These are phyloP conservation scores for Channallabes apus DNA, from an alignment of 2,797 vertebrate genomes.

Conservation along the genomic window DNA sequence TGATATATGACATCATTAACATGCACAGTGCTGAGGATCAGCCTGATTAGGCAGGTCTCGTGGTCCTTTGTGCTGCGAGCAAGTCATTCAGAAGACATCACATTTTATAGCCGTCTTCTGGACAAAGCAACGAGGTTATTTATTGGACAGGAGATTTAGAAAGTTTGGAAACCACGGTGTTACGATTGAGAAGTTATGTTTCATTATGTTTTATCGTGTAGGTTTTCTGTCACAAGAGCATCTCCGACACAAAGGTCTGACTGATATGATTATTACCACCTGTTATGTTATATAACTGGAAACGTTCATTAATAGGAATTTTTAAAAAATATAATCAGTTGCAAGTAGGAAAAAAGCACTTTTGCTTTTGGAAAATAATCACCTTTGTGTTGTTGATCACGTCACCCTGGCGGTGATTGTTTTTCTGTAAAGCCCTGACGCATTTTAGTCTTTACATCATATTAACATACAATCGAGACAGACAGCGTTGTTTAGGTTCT, in stretches of 20 bases:
- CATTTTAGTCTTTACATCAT: not conserved
- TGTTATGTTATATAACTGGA: not conserved
- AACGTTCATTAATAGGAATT: not conserved
- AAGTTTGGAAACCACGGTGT: not conserved
- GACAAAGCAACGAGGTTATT: not conserved
- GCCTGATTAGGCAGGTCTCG: not conserved
- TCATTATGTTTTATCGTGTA: not conserved
- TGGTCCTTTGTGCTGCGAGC: not conserved
- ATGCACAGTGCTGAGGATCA: not conserved
- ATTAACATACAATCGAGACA: not conserved
- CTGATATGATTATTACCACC: not conserved
- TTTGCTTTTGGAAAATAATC: not conserved
- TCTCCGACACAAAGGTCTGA: no score
- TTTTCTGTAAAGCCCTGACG: not conserved
- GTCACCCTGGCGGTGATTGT: not conserved
- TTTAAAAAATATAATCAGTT: no score
- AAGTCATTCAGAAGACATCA: not conserved
- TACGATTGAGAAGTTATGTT: not conserved
- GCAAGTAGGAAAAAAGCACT: not conserved
- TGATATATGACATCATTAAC: not conserved
- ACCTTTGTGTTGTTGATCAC: not conserved
- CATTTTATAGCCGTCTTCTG: not conserved
- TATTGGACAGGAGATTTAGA: not conserved
- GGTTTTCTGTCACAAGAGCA: no score
- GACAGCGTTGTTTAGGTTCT: not conserved